Evolutionary conservation across 2,888 invertebrate species (phyloP).

Genomic region (Acleris emargana): DNA sequence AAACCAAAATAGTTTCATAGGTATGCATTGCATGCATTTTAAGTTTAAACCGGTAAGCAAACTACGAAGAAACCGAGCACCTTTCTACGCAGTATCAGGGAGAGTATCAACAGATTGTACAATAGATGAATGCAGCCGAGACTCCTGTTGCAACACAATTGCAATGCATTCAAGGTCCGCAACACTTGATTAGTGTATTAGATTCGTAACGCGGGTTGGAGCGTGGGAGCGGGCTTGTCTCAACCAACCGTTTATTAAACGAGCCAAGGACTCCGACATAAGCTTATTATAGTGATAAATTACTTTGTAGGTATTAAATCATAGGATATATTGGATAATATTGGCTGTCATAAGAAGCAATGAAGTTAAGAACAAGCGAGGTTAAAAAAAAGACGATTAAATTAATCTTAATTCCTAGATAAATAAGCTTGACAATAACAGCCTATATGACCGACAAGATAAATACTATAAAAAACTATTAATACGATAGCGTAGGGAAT

Average conservation of each 20-base stretch:
- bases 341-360: slow-evolving; percentile 5
- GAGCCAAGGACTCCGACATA: slow-evolving; percentile 58
- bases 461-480: too few relatives aligned
- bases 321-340: neutral
- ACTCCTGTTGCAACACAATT: slow-evolving; percentile 31
- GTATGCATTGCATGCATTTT: too few relatives aligned
- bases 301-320: slow-evolving; percentile 2
- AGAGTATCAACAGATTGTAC: neutral
- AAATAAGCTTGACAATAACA: too few relatives aligned
- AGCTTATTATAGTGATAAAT: slow-evolving; percentile 10
- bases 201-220: slow-evolving; percentile 56
- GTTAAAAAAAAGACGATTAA: neutral
- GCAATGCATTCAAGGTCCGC: slow-evolving; percentile 46
- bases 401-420: neutral
- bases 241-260: slow-evolving; percentile 56
- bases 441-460: too few relatives aligned
- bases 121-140: slow-evolving; percentile 9
- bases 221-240: slow-evolving; percentile 71
- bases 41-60: too few relatives aligned
- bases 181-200: slow-evolving; percentile 53
- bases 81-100: too few relatives aligned
- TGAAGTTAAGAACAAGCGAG: neutral
- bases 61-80: too few relatives aligned
- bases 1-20: too few relatives aligned
- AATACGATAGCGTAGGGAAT: too few relatives aligned